A percentile compares a stretch with the other conserved stretches of the same genome.
Evolutionary conservation across 2,113 vertebrate genomes (phyloP).

Genomic region (Hoplias malabaricus): DNA sequence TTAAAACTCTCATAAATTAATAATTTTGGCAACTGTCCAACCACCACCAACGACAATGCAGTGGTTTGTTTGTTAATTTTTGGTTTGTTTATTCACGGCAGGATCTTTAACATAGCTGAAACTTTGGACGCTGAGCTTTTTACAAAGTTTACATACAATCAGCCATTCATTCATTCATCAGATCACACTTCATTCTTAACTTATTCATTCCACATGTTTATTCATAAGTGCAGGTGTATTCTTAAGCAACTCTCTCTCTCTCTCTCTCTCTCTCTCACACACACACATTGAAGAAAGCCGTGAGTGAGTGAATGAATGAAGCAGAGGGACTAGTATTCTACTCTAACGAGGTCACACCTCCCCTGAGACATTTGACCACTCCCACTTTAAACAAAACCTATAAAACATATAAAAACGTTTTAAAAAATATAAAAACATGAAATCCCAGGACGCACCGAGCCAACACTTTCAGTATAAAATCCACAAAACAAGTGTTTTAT

Average conservation of each 20-base stretch:
- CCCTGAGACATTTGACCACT: conserved; percentile 38
- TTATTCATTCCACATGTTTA: neutral
- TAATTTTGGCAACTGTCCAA: conserved; percentile 65
- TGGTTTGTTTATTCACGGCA: conserved; percentile 23
- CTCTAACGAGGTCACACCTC: conserved; percentile 33
- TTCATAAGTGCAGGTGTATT: neutral
- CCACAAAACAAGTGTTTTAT: too few relatives aligned
- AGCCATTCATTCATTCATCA: conserved; percentile 9
- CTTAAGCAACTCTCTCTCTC: conserved; percentile 11
- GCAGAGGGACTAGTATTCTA: conserved; percentile 18
- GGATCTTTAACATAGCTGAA: conserved; percentile 44
- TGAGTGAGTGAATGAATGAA: conserved; percentile 6
- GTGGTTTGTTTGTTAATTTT: conserved; percentile 15
- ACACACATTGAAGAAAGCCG: neutral
- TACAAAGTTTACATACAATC: conserved; percentile 15
- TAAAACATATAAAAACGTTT: conserved; percentile 27
- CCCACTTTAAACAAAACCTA: neutral
- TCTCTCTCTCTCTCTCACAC: conserved; percentile 1
- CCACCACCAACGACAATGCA: conserved; percentile 52
- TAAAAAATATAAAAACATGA: neutral
- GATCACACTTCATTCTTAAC: too few relatives aligned
- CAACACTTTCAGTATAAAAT: too few relatives aligned
- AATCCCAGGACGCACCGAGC: too few relatives aligned
- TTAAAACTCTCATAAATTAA: neutral
- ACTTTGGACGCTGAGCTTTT: conserved; percentile 56